A percentile compares a stretch with the other conserved stretches of the same genome.
Conservation (phyloP, 2,113 vertebrate species). For the Speoplatyrhinus poulsoni region DNA sequence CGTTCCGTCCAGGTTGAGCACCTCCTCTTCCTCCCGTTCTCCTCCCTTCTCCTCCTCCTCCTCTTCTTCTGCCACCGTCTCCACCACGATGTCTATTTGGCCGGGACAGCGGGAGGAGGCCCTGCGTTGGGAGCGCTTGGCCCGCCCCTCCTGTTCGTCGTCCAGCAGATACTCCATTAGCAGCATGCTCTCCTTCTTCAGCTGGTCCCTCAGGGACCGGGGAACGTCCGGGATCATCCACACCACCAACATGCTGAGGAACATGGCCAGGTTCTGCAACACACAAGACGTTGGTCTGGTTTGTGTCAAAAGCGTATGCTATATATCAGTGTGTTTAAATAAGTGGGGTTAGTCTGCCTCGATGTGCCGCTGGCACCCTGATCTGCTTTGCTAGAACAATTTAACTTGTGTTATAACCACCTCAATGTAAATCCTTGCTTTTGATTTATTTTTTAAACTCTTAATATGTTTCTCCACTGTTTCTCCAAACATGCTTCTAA, state of each 20-base stretch:
- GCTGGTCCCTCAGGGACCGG: slow-evolving; percentile 89
- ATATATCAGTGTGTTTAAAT: background rate
- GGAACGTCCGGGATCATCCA: slow-evolving; percentile 97
- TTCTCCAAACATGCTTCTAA: no score
- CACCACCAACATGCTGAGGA: slow-evolving; percentile 92
- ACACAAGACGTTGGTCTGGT: background rate
- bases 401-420: no score
- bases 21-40: slow-evolving; percentile 32
- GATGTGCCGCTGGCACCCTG: no score
- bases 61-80: slow-evolving; percentile 34
- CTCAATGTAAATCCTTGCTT: no score
- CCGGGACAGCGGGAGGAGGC: slow-evolving; percentile 13
- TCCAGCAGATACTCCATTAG: slow-evolving; percentile 91
- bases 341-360: background rate
- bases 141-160: slow-evolving; percentile 83
- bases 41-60: slow-evolving; percentile 14
- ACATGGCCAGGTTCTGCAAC: slow-evolving; percentile 93
- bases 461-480: no score
- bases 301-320: background rate
- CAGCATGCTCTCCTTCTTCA: slow-evolving; percentile 89
- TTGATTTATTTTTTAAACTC: no score
- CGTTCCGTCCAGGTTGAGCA: slow-evolving; percentile 18
- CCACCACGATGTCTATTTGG: slow-evolving; percentile 61
- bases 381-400: no score
- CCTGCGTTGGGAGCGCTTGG: slow-evolving; percentile 29